Evolutionary conservation across 2,888 invertebrate genomes (phyloP), one percentile per base, ranked within the genome.

Genomic region (Microplitis deprimator): DNA sequence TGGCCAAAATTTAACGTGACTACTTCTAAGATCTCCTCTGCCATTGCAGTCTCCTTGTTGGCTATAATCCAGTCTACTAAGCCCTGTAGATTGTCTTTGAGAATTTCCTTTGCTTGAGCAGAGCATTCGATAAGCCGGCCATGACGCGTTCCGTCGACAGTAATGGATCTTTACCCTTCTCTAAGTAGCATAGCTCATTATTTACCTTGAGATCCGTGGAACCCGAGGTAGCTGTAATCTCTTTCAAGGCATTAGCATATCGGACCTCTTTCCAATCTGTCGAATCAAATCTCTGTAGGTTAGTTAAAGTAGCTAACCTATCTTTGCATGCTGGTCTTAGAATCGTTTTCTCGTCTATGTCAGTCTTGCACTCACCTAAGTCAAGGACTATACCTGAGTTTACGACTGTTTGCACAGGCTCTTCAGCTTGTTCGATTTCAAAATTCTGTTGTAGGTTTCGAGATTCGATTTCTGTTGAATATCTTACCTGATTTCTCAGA

Each of bases 111-210:
- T 77, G 77, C 7, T 69, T 76, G 1, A 80, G 50, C 5, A 79
- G 68, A 17, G 76, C 79, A 20, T 79, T 77, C 2, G 39, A 75
- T 7, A 78, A 73, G 13, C 70, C 79, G 1, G 74, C 75, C 13
- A 78, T 16, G 5, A 78, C 79, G 4, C 77, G 62, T 13, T 79
- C 75, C 7, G 75, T 68, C 4, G 68, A 39, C 6, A 41, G n/a
- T 7, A 17, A 17, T 79, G 80, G 16, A 80, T 73, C 77, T 20
- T 71, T 81, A 29, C 10, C 13, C 29, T 68, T 77, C 6, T 78
- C 75, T 8, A 78, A 17, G 61, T 81, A 71, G 50, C 78, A 78
- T 4, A 78, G 60, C 60, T 81, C 86, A 73, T 87, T 85, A 68
- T 86, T 84, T 4, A 76, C 68, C 13, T 59, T 75, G 50, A 79